Evolutionary conservation across 2,797 vertebrate genomes (phyloP).

Genomic region (Chelon labrosus): DNA sequence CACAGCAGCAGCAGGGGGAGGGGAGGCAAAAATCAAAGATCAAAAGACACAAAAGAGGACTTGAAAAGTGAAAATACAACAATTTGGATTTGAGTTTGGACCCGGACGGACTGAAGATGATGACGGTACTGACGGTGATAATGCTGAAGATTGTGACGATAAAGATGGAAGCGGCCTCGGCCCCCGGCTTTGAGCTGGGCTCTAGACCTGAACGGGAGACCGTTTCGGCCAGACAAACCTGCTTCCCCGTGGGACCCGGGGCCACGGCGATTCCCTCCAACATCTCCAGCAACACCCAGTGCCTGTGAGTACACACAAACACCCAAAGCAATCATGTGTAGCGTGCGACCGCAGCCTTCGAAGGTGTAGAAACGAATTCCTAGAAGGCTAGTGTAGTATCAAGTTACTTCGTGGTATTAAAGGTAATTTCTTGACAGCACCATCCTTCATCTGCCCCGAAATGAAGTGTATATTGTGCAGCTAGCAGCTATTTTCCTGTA

Average conservation of each 20-base stretch:
- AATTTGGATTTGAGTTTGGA: too few relatives aligned
- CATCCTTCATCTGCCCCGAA: too few relatives aligned
- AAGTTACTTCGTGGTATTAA: neutral
- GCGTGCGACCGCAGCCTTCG: neutral
- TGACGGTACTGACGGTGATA: conserved; percentile 21
- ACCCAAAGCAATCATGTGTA: neutral
- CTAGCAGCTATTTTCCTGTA: too few relatives aligned
- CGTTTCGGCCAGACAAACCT: conserved; percentile 8
- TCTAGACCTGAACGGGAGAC: conserved; percentile 9
- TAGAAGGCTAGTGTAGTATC: neutral
- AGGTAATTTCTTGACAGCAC: neutral
- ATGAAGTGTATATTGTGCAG: too few relatives aligned
- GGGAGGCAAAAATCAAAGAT: neutral
- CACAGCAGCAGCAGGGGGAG: neutral
- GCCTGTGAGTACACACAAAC: conserved; percentile 69
- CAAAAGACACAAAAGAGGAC: neutral
- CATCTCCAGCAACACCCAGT: conserved; percentile 46
- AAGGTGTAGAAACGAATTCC: neutral
- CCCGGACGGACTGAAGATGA: conserved; percentile 7
- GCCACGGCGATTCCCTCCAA: conserved; percentile 54
- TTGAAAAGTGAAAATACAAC: neutral
- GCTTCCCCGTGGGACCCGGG: conserved; percentile 4
- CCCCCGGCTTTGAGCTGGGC: conserved; percentile 12
- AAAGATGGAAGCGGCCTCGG: conserved; percentile 19
- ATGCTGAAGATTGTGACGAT: conserved; percentile 24